Evolutionary conservation across 2,797 vertebrate genomes (phyloP).

Genomic region (Enteromius trimaculatus): DNA sequence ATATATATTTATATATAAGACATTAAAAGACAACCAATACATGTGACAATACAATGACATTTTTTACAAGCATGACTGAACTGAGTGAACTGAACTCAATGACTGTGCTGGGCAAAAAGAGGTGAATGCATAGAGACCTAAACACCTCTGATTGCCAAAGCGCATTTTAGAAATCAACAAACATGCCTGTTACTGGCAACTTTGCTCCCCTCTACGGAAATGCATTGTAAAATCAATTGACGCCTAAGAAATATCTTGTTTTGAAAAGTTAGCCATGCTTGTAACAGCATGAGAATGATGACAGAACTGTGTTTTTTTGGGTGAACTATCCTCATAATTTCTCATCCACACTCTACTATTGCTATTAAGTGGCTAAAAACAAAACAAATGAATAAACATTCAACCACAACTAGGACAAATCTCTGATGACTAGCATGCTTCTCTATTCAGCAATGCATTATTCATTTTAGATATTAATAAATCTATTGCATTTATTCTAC

Average conservation of each 20-base stretch:
- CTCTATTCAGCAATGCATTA: slow-evolving; percentile 12
- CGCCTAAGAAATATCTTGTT: background rate
- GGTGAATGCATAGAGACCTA: too few relatives aligned
- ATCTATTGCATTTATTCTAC: background rate
- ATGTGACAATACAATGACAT: too few relatives aligned
- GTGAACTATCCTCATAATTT: background rate
- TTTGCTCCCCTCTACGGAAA: too few relatives aligned
- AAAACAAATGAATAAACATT: background rate
- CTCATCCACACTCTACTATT: background rate
- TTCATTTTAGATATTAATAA: background rate
- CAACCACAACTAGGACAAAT: background rate
- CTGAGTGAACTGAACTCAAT: too few relatives aligned
- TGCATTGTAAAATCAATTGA: too few relatives aligned
- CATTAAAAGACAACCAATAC: too few relatives aligned
- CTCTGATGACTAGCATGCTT: background rate
- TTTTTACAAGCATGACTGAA: too few relatives aligned
- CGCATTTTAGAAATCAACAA: too few relatives aligned
- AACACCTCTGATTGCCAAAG: too few relatives aligned
- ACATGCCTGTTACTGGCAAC: too few relatives aligned
- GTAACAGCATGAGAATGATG: background rate
- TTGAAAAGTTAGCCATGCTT: background rate
- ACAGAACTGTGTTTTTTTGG: background rate
- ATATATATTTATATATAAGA: too few relatives aligned
- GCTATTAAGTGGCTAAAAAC: background rate
- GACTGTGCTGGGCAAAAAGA: too few relatives aligned